phyloP scores from a whole-genome alignment of 2,797 vertebrate genomes.

The Bufotes viridis region DNA sequence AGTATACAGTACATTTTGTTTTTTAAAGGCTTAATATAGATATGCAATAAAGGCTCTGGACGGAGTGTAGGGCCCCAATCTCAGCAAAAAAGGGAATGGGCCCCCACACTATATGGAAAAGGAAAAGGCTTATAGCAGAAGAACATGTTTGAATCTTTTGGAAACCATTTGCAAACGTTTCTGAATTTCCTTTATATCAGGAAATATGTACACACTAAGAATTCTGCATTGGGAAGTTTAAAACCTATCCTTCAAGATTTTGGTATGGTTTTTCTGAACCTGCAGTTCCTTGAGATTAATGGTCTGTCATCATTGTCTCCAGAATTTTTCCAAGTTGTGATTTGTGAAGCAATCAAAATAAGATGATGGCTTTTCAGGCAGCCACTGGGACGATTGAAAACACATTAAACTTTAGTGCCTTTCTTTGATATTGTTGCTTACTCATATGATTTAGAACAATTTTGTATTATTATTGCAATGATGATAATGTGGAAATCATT shows the following conservation, averaged over 20 bases:
- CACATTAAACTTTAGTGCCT: constrained; percentile 15
- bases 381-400: constrained; percentile 26
- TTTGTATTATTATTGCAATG: not conserved
- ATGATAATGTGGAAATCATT: not conserved
- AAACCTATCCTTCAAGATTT: not conserved
- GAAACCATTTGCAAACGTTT: not conserved
- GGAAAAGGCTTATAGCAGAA: not conserved
- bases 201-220: not conserved
- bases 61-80: no score
- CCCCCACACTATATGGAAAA: no score
- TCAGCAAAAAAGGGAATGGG: no score
- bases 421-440: constrained; percentile 29
- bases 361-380: constrained; percentile 27
- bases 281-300: constrained; percentile 36
- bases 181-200: not conserved
- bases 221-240: not conserved
- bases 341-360: constrained; percentile 34
- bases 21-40: no score
- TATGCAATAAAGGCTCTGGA: no score
- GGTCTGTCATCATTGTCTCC: constrained; percentile 36
- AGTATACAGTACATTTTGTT: no score
- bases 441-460: constrained; percentile 16
- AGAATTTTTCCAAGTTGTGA: constrained; percentile 23
- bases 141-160: not conserved
- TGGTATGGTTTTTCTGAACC: not conserved